Evolutionary conservation across 2,113 vertebrate species (phyloP), one percentile per base, ranked within the genome.

Genomic region (Callochromis pleurospilus): DNA sequence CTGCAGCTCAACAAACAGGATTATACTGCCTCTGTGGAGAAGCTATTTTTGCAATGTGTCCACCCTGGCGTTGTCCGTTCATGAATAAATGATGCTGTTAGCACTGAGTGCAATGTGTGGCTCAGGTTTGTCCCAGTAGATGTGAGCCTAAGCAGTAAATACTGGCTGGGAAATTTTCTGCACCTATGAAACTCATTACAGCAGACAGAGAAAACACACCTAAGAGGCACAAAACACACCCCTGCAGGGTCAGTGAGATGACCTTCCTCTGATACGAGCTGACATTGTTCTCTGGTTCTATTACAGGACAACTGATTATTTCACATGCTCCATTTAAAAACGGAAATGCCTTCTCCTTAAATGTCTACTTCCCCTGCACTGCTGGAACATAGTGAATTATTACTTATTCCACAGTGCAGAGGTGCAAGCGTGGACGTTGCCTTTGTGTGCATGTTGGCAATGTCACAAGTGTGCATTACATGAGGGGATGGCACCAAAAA

Each of bases 341-440:
- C 24, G 92, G 87, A 92, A 93, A 92, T 60, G 36, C 86, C 87
- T 89, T 17, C 60, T 17, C 14, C 15, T n/a, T 12, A 90, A 90
- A 85, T 19, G n/a, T 38, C 60, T 65, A 56, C 91, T 90, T 91
- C 89, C 91, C 75, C 49, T 80, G 81, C 4, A 24, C 56, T 2
- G 26, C 24, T n/a, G 2, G 2, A 54, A 31, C 54, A 14, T 3
- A 4, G 14, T 47, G 58, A 58, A 38, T 26, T 65, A 65, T 65
- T 36, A 65, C 19, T 65, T 38, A 65, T 65, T 65, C 14, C 68
- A 45, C n/a, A 45, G 68, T 17, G 65, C 38, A 70, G 38, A 70
- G 21, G 21, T 70, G 65, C 21, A 42, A 45, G 68, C 3, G 3
- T 45, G 65, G n/a, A 42, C 17, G 65, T 45, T 73, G 7, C 68